These are phyloP conservation scores for Copsychus sechellarum DNA, from an alignment of 2,113 vertebrate genomes.

Conservation along the genomic window DNA sequence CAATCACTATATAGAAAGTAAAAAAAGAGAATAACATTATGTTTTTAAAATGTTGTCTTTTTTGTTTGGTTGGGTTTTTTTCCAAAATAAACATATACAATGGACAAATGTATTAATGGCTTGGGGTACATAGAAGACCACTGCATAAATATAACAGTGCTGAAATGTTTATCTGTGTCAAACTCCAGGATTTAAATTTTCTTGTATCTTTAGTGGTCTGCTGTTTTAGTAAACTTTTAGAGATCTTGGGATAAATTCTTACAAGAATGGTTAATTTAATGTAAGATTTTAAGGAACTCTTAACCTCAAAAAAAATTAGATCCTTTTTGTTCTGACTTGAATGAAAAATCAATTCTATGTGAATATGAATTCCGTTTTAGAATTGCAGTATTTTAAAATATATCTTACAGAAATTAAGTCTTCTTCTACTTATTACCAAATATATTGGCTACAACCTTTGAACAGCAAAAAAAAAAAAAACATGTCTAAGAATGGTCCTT, in stretches of 20 bases:
- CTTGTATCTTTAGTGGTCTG: neutral
- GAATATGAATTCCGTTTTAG: neutral
- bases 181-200: neutral
- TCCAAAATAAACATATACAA: neutral
- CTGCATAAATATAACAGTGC: neutral
- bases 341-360: neutral
- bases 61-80: neutral
- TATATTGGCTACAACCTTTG: neutral
- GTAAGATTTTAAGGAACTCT: neutral
- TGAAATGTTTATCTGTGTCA: neutral
- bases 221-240: neutral
- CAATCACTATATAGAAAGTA: neutral
- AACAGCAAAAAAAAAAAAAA: neutral
- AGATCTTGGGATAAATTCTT: neutral
- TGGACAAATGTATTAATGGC: neutral
- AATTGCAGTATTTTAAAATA: neutral
- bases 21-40: neutral
- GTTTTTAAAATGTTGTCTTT: neutral
- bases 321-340: neutral
- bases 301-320: neutral
- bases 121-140: neutral
- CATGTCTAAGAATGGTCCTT: neutral
- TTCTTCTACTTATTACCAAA: neutral
- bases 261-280: neutral
- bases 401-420: neutral